Conservation (phyloP, 2,113 vertebrate genomes). For the Amia ocellicauda region DNA sequence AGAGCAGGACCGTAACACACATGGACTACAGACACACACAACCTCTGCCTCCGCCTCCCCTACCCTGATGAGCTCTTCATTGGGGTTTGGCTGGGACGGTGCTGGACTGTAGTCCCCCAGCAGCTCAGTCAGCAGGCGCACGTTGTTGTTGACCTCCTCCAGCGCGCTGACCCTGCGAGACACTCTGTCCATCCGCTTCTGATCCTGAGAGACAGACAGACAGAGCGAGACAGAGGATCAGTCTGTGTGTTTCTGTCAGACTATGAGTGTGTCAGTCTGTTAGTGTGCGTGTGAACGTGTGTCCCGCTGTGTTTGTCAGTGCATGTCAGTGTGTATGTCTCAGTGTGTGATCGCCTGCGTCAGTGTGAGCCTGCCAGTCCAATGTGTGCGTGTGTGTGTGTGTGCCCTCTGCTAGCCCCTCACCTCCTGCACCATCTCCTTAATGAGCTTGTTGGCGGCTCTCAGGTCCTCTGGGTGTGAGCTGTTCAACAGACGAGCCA, state of each 20-base stretch:
- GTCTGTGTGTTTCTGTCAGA: no score
- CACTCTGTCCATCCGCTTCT: conserved; percentile 95
- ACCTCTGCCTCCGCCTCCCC: background rate
- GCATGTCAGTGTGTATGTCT: no score
- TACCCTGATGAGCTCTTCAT: conserved; percentile 93
- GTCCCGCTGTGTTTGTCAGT: no score
- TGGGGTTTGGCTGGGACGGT: conserved; percentile 71
- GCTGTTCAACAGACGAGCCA: conserved; percentile 92
- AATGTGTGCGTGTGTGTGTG: no score
- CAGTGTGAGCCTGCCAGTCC: background rate
- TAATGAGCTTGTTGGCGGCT: conserved; percentile 96
- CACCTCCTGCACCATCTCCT: conserved; percentile 99
- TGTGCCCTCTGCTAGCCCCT: conserved; percentile 12
- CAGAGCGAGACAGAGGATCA: background rate
- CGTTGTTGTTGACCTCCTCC: conserved; percentile 92
- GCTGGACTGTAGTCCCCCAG: conserved; percentile 79
- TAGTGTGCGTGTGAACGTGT: no score
- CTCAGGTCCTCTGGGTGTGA: conserved; percentile 90
- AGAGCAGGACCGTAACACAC: no score
- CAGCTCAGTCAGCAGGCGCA: conserved; percentile 88
- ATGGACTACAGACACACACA: no score
- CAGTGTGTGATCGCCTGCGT: no score
- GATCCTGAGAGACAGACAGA: conserved; percentile 71
- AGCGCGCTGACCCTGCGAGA: conserved; percentile 93
- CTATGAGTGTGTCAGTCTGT: no score